Conservation (phyloP, 1,140 invertebrate species). For the Papilio xuthus region DNA sequence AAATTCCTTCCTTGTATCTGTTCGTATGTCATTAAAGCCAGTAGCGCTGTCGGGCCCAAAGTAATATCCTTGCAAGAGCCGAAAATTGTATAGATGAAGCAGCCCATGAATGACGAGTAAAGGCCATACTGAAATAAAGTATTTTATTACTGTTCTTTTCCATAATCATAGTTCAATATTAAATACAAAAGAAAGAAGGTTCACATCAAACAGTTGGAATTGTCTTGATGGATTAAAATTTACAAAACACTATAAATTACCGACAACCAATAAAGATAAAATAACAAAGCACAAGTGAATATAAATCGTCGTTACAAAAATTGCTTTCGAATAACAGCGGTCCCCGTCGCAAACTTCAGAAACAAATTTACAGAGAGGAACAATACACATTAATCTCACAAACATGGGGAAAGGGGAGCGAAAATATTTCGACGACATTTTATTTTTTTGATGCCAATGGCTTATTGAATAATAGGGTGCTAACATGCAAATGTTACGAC, state of each 20-base stretch:
- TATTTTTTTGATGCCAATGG: conserved; percentile 38
- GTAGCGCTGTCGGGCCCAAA: conserved; percentile 92
- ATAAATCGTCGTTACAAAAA: conserved; percentile 26
- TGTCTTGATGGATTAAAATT: background rate
- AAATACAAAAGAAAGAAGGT: background rate
- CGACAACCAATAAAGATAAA: background rate
- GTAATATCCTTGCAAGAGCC: conserved; percentile 96
- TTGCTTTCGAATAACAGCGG: conserved; percentile 25
- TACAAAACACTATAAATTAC: background rate
- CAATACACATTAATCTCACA: conserved; percentile 38
- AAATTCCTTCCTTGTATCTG: conserved; percentile 85
- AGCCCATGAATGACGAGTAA: conserved; percentile 96
- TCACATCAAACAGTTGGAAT: background rate
- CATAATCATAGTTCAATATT: background rate
- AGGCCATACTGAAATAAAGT: conserved; percentile 89
- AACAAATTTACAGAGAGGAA: conserved; percentile 33
- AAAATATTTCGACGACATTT: conserved; percentile 36
- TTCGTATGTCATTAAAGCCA: conserved; percentile 91
- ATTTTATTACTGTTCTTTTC: background rate
- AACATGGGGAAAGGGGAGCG: conserved; percentile 32
- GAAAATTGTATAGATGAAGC: conserved; percentile 94
- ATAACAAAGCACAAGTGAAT: conserved; percentile 19
- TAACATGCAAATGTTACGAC: conserved; percentile 38
- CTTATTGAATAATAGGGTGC: conserved; percentile 39
- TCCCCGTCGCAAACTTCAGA: conserved; percentile 34